phyloP scores from a whole-genome alignment of 2,113 vertebrate genomes.

The Leptosomus discolor region DNA sequence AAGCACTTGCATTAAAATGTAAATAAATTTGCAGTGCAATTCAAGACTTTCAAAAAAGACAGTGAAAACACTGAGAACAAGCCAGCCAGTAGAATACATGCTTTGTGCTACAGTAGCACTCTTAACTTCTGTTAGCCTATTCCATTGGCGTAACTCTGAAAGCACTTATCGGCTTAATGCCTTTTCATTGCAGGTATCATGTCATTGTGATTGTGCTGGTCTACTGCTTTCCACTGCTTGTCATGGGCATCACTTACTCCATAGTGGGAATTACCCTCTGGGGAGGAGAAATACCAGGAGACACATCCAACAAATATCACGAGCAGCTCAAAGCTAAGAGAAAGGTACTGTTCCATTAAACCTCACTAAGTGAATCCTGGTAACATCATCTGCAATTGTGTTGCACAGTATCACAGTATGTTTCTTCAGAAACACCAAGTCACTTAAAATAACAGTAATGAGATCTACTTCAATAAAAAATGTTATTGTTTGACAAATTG shows the following conservation, averaged over 20 bases:
- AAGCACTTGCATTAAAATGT: background rate
- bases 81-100: background rate
- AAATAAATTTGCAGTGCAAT: background rate
- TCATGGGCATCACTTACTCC: constrained; percentile 96
- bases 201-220: constrained; percentile 88
- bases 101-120: background rate
- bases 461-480: background rate
- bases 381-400: background rate
- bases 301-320: constrained; percentile 91
- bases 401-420: background rate
- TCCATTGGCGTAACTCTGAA: background rate
- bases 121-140: background rate
- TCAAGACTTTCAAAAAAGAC: background rate
- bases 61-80: background rate
- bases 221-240: constrained; percentile 88
- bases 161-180: background rate
- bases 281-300: constrained; percentile 95
- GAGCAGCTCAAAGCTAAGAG: constrained; percentile 94
- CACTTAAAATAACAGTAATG: background rate
- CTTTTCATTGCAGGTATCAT: constrained; percentile 84
- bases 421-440: background rate
- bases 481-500: background rate
- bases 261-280: constrained; percentile 94
- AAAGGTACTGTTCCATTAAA: constrained; percentile 81
- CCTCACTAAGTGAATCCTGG: background rate